Evolutionary conservation across 37 sponge, comb jelly and placozoan genomes (phyloP), one percentile per base, ranked within the genome.

Genomic region (Tethya wilhelma): DNA sequence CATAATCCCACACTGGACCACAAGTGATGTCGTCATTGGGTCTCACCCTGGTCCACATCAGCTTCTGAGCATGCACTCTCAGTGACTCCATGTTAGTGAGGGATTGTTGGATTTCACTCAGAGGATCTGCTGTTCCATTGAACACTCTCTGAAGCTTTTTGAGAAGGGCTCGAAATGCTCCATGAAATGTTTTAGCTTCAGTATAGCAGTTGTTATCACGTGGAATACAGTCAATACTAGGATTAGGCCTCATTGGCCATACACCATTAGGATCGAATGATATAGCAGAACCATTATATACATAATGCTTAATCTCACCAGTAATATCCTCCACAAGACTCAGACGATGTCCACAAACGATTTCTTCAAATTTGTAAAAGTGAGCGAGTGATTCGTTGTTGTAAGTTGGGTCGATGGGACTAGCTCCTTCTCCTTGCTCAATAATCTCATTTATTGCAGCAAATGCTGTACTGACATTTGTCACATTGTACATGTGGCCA

Each of bases 181-280:
- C 8, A 74, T 87, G 85, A 43, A 92, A 92, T 7, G 55, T 69
- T 59, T 55, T 79, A 2, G 93, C 84, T 59, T 78, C 77, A 22
- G 74, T 79, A 73, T 83, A 73, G 33, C 79, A 67, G n/a, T 83
- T 40, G 26, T 77, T 74, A n/a, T 71, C 58, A 41, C 56, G 55
- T 3, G 38, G 39, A 14, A 87, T 56, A 34, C 62, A 60, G 0
- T 46, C 23, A 6, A 32, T 39, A 43, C 42, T 69, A n/a, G 93
- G 93, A 59, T 87, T 79, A n/a, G 63, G 71, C 26, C 73, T 66
- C 93, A 92, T 87, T 22, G 93, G 93, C 85, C 89, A 92, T 30
- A 92, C 89, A 39, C 93, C 89, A 38, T 25, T 6, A 34, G 73
- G 39, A 67, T 83, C 53, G 56, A 78, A 92, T 45, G 74, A 42